Conservation (phyloP, 92 coral and sea anemone genomes). For the Phenganax marumi region DNA sequence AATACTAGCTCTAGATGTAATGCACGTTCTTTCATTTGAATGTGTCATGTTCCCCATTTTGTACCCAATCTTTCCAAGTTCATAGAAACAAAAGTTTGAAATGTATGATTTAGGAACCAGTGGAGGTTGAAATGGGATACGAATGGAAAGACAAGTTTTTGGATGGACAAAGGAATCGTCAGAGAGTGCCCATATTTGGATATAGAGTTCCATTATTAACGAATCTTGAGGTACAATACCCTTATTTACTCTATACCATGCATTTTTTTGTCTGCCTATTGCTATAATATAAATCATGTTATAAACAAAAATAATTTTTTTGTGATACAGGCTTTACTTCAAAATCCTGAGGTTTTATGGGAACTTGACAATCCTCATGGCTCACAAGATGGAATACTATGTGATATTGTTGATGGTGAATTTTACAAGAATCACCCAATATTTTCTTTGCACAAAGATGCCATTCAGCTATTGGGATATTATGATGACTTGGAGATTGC, state of each 20-base stretch:
- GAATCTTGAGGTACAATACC: slow-evolving; percentile 11
- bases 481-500: slow-evolving; percentile 40
- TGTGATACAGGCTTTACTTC: slow-evolving; percentile 21
- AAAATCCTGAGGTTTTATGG: slow-evolving; percentile 30
- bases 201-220: slow-evolving; percentile 21
- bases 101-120: slow-evolving; percentile 19
- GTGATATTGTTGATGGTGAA: slow-evolving; percentile 25
- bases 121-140: slow-evolving; percentile 24
- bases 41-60: too few relatives aligned
- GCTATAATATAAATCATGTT: background rate
- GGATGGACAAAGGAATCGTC: slow-evolving; percentile 4
- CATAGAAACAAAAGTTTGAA: background rate
- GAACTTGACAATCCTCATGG: slow-evolving; percentile 31
- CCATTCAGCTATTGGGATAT: slow-evolving; percentile 34
- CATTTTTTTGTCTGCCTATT: background rate
- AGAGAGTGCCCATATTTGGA: slow-evolving; percentile 19
- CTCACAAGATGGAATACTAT: slow-evolving; percentile 26
- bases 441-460: slow-evolving; percentile 25
- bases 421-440: slow-evolving; percentile 27
- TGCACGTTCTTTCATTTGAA: too few relatives aligned
- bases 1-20: too few relatives aligned
- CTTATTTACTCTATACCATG: background rate
- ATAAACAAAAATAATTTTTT: background rate
- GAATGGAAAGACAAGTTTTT: slow-evolving; percentile 3
- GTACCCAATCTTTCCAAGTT: background rate